Base-by-base conservation (phyloP, 2,797 vertebrate genomes). In the Alosa sapidissima region DNA sequence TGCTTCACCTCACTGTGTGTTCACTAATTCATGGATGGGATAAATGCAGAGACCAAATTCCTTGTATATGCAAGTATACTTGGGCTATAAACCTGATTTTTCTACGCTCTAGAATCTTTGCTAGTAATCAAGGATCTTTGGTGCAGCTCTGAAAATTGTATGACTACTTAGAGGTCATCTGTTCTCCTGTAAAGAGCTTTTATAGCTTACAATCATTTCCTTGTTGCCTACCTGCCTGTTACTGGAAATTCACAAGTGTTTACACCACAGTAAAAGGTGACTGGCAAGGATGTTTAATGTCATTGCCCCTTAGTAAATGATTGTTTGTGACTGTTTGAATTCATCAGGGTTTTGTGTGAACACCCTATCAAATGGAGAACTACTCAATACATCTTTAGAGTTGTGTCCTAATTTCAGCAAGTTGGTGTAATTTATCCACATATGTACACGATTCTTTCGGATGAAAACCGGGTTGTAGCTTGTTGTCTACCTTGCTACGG, bases 261-360 rank as follows among this genome's bases (percentile, higher is more conserved):
- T 45, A 75, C 65, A 72, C 33, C 33, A 33, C 24, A 68, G 10
- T 33, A 33, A 68, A 72, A 58, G 36, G 14, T 13, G 28, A 41
- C 16, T 1, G 16, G 41, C 62, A 68, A 14, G 10, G 24, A 28
- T 75, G 65, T 72, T 72, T 72, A 0, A 11, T 36, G 28, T 41
- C 28, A 45, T 41, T 41, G 13, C 65, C 13, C 14, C 3, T 13
- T 4, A 21, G 68, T 75, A 13, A 75, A 75, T 75, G 68, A 75
- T 75, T 75, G n/a, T n/a, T n/a, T n/a, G n/a, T n/a, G 36, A 75
- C 68, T 36, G 24, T 72, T 75, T 75, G 7, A 41, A 75, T 75
- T 75, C 68, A 75, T 75, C 68, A 75, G 33, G 36, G 2, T 16
- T 45, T 8, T 14, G 45, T 75, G 68, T 75, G 28, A 68, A 19